Base-by-base conservation (phyloP, 2,113 vertebrate genomes). In the Calidris pugnax region DNA sequence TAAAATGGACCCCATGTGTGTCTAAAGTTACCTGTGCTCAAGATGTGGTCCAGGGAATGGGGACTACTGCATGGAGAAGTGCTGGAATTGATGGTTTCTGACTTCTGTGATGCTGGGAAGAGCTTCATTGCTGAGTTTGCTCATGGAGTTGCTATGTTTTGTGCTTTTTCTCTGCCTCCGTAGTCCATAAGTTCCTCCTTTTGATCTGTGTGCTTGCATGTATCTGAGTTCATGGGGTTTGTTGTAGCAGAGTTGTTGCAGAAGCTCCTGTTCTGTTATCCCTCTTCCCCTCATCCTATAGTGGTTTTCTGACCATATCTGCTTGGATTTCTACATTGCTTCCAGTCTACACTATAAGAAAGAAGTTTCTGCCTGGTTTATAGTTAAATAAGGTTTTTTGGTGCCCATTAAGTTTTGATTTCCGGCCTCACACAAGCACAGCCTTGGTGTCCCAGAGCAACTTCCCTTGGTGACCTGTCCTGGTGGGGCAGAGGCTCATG, bases 161-260 rank as follows among this genome's bases (percentile, higher is more conserved):
- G 12, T 55, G 45, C 23, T 53, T 88, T 77, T 71, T 73, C 50
- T 78, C 12, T 82, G 59, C 24, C 23, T 87, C 20, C 8, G 0
- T 13, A 30, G 16, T n/a, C 33, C 4, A 0, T 7, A 14, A 14
- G 26, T 10, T 45, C 16, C 14, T 69, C 32, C 12, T 14, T 6
- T 24, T 5, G 21, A 4, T 24, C 56, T 23, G 3, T 39, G 45
- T 45, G 41, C 76, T 75, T 57, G 45, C 28, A 10, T 37, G 51
- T 85, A 14, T 73, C 11, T 1, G 1, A 10, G 4, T n/a, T 48
- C 8, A 0, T 4, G n/a, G 45, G 10, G 7, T 22, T 19, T 60
- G 9, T 10, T 68, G 64, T 45, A 57, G 35, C 48, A 63, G 37
- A 53, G 45, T 53, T 86, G 53, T 48, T 55, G 20, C 15, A 50